These are phyloP conservation scores for Protodeltote pygarga DNA, from an alignment of 2,888 invertebrate species.

Conservation along the genomic window DNA sequence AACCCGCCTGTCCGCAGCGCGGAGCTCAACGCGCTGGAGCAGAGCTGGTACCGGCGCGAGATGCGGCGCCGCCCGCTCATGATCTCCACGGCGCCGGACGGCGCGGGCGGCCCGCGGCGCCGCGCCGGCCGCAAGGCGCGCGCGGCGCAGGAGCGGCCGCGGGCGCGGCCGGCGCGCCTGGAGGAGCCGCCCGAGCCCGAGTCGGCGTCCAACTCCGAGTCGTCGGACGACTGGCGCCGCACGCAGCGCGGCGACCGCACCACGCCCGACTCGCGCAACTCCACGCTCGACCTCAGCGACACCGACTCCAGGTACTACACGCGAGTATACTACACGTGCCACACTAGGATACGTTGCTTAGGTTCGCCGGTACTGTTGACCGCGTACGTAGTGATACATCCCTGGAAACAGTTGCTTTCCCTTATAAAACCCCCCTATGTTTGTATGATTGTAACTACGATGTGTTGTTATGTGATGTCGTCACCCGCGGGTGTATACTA, in stretches of 20 bases:
- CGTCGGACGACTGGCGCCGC: slow-evolving; percentile 69
- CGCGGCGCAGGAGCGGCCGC: slow-evolving; percentile 24
- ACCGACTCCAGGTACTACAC: slow-evolving; percentile 44
- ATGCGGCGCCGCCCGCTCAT: slow-evolving; percentile 92
- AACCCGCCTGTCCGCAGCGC: slow-evolving; percentile 67
- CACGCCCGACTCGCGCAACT: slow-evolving; percentile 37
- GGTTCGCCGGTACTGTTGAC: too few species aligned
- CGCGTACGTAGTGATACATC: too few species aligned
- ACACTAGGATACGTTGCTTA: not conserved
- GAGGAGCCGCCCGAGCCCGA: slow-evolving; percentile 52
- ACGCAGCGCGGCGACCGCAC: slow-evolving; percentile 41
- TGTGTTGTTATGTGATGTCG: too few species aligned
- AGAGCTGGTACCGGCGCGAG: slow-evolving; percentile 90
- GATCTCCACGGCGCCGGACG: slow-evolving; percentile 86
- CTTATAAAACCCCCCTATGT: too few species aligned
- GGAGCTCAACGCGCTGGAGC: slow-evolving; percentile 86
- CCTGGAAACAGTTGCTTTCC: too few species aligned
- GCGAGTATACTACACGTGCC: not conserved
- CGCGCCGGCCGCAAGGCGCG: slow-evolving; percentile 41
- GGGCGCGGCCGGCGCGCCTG: slow-evolving; percentile 29
- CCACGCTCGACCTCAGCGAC: slow-evolving; percentile 53
- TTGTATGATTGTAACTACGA: too few species aligned
- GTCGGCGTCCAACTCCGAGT: slow-evolving; percentile 56
- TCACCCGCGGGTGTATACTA: not conserved
- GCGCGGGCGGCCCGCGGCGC: slow-evolving; percentile 55